Base-by-base conservation (phyloP, 2,888 invertebrate species). In the Harmothoe impar region DNA sequence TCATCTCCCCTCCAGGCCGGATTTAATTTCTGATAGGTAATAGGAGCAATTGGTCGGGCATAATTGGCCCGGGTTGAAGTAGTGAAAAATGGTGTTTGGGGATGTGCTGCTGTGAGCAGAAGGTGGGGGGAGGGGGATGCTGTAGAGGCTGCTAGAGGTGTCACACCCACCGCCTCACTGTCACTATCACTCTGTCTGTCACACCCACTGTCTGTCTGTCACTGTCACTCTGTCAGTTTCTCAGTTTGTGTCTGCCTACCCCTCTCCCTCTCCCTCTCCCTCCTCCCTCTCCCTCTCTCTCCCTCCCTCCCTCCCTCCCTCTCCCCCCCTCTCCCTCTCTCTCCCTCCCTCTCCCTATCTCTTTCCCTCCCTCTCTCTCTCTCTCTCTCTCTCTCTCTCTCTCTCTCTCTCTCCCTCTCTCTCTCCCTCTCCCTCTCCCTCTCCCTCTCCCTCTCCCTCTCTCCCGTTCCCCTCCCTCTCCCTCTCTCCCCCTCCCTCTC, bases 11-110 rank as follows among this genome's bases (percentile, higher is more conserved):
- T n/a, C 62, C 20, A 43, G 62, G 20, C 62, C 62, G 62, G 62
- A 62, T 62, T 62, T 62, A 62, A 62, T 62, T 62, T 20, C 62
- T 62, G 62, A 62, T 62, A 62, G 62, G 62, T 62, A 62, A 62
- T 62, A 62, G n/a, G 62, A 62, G 62, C 20, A 62, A 62, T 62
- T 62, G 62, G 62, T n/a, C 12, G 7, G n/a, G 62, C 62, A 62
- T 62, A 62, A 62, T 62, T 62, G 62, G 62, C 62, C 62, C n/a
- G 12, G n/a, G 62, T 20, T 20, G 62, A n/a, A 62, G 15, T 15
- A n/a, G 62, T 62, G 62, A 62, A 62, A 62, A 62, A 62, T 62
- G 62, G 62, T 5, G 15, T 3, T 62, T 3, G 62, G 62, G 20
- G 62, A n/a, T 20, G 62, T 3, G 7, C 0, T 62, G 62, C 7